Base-by-base conservation (phyloP, 2,888 invertebrate species). In the Stratiomys singularior region DNA sequence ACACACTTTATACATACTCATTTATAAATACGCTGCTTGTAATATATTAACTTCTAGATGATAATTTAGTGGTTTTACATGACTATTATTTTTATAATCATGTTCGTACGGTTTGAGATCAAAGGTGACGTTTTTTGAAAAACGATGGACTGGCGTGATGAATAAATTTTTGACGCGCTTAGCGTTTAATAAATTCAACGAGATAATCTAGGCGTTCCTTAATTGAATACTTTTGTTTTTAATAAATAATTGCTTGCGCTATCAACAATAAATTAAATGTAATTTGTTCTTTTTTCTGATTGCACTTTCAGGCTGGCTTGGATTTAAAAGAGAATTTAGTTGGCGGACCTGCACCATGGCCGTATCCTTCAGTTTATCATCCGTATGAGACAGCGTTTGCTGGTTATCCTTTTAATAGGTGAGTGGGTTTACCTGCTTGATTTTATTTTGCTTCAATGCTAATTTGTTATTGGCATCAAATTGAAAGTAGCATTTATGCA, bases 361-460 rank as follows among this genome's bases (percentile, higher is more conserved):
- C 95, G 82, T 96, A 96, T 88, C 94, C 96, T 77, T 93, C 95
- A 60, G 94, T 96, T 81, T 96, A 96, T 88, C 96, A 97, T 88
- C 96, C 96, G 74, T 97, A 97, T 88, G 97, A 97, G 85, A 94
- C 96, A 79, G 94, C 96, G 79, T 95, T 97, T 86, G 95, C 95
- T 80, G 95, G 95, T 83, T 97, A 97, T 89, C 96, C 96, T 81
- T 97, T 97, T 89, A 96, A 96, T 89, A 96, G 96, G 96, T 96
- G 89, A 96, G 96, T 91, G n/a, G 11, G 46, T 13, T 37, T 47
- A 9, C 15, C 18, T 18, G 52, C 52, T 52, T 52, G 4, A 52
- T 4, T 52, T 52, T 52, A n/a, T 9, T 9, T 18, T 37, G 9
- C 37, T 5, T 9, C 2, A 9, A 52, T 52, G 52, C 52, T 7